Evolutionary conservation across 2,888 invertebrate species (phyloP).

Genomic region (Drosophila fulvimacula): DNA sequence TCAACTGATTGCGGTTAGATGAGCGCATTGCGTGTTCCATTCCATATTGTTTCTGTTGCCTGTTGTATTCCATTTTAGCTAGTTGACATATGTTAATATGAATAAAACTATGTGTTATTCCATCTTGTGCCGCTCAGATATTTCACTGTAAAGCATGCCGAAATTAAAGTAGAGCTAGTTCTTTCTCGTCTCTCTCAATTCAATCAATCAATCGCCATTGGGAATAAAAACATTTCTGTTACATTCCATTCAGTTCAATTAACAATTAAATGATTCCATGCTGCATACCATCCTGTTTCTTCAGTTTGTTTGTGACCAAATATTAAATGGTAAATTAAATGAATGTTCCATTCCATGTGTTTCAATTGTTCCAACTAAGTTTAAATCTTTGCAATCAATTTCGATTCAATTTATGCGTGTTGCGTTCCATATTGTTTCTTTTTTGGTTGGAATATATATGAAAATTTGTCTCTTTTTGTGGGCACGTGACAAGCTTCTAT

Average conservation of each 20-base stretch:
- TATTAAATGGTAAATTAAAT: background rate
- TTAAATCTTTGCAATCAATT: background rate
- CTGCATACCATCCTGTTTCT: background rate
- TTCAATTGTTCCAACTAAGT: background rate
- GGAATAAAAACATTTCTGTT: background rate
- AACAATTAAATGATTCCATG: background rate
- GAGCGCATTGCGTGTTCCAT: conserved; percentile 30
- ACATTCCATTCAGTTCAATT: background rate
- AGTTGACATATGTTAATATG: background rate
- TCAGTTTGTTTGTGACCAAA: background rate
- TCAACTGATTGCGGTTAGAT: conserved; percentile 32
- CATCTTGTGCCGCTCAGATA: background rate
- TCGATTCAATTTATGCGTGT: background rate
- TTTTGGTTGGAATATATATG: background rate
- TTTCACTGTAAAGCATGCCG: background rate
- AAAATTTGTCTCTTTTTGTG: background rate
- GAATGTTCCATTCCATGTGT: background rate
- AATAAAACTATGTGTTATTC: background rate
- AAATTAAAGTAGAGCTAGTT: background rate
- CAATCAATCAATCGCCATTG: background rate
- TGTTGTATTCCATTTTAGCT: background rate
- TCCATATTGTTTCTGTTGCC: conserved; percentile 2
- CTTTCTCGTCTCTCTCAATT: conserved; percentile 1
- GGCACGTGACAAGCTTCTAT: background rate
- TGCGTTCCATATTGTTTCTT: conserved; percentile 13